These are phyloP conservation scores for Leptopilina boulardi DNA, from an alignment of 1,140 invertebrate genomes.

Conservation along the genomic window DNA sequence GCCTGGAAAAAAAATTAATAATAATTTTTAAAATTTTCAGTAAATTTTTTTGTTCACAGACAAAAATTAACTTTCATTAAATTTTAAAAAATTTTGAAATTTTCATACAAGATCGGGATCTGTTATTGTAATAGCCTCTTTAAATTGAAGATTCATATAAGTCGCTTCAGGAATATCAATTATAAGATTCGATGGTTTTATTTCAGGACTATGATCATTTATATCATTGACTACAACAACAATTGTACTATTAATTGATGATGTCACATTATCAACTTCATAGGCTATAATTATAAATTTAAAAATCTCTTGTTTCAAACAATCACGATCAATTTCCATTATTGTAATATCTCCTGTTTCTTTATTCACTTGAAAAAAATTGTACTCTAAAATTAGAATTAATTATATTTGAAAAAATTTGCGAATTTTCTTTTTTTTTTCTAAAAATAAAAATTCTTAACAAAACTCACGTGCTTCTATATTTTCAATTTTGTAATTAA, in stretches of 20 bases:
- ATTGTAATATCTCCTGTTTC: conserved; percentile 72
- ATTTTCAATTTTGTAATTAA: conserved; percentile 71
- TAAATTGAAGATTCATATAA: conserved; percentile 71
- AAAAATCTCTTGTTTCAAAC: conserved; percentile 74
- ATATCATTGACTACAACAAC: conserved; percentile 77
- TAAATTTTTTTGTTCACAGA: too few species aligned
- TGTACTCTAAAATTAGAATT: conserved; percentile 58
- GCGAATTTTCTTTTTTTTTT: background rate
- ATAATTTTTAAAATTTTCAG: too few species aligned
- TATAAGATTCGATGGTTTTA: conserved; percentile 61
- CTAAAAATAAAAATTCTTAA: background rate
- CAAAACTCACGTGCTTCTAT: conserved; percentile 45
- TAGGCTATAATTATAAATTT: conserved; percentile 75
- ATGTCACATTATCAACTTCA: conserved; percentile 71
- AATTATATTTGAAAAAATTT: background rate
- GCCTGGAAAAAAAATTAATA: conserved; percentile 67
- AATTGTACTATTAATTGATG: conserved; percentile 64
- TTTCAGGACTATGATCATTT: conserved; percentile 76
- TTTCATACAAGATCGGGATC: conserved; percentile 77
- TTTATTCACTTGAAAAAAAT: conserved; percentile 62
- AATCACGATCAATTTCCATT: conserved; percentile 75
- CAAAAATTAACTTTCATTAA: too few species aligned
- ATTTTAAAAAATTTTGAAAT: conserved; percentile 1
- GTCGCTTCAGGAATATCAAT: conserved; percentile 73
- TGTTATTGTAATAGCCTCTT: conserved; percentile 71